Evolutionary conservation across 2,797 vertebrate species (phyloP), one percentile per base, ranked within the genome.

Genomic region (Cuniculus paca): DNA sequence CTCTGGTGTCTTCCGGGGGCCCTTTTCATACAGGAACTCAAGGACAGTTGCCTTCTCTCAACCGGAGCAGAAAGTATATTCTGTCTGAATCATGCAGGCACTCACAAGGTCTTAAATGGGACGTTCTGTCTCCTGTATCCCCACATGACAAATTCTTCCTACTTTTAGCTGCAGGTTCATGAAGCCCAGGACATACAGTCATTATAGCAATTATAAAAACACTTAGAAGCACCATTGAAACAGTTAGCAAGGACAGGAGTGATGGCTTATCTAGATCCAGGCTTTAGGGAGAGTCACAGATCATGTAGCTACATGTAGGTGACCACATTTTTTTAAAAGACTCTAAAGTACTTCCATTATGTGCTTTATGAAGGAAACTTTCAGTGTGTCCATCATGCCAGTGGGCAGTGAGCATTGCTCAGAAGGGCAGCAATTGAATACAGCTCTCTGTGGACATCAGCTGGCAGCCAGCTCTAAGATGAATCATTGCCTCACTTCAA

Each of bases 361-460:
- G 9, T 4, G 7, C 75, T 84, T 86, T 63, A 34, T 52, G 28
- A 70, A 78, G 82, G n/a, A 81, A 86, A 48, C 58, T 60, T 75
- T 70, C 28, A n/a, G 45, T 14, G 1, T n/a, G 34, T 36, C 80
- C 1, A 0, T 60, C 65, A 22, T 19, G 34, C 65, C 70, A 34
- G 0, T 8, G 39, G 58, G 19, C 90, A 39, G 28, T 7, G 39
- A 83, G 34, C 39, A 50, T 70, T 0, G 34, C 50, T 65, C 54
- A 34, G 78, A 34, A 48, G 39, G 42, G 39, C 17, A n/a, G 6
- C 24, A 0, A 0, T 16, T 9, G 24, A 92, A 45, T 1, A 0
- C 16, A 1, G 9, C 5, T 65, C n/a, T 82, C 48, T 42, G 20
- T 75, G 10, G 0, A 42, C 50, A 22, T 36, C 16, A 22, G 19